Evolutionary conservation across 2,888 invertebrate species (phyloP), one percentile per base, ranked within the genome.

Genomic region (Pardosa pseudoannulata): DNA sequence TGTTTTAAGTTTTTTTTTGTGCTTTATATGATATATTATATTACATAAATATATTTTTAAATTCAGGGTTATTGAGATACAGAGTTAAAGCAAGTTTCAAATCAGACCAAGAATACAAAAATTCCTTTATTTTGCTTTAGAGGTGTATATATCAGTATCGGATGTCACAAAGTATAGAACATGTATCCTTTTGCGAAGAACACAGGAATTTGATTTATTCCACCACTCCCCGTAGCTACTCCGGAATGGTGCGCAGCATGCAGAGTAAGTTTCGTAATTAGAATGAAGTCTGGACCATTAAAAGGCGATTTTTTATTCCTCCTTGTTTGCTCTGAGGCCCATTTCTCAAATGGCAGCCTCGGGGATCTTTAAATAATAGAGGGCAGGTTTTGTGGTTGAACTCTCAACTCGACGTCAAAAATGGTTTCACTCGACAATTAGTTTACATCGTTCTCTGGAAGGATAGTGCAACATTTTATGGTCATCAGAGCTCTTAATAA

Each of bases 301-400:
- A 65, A 71, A 65, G 65, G 67, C 76, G 62, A 75, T 76, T 72
- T 83, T 70, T 82, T n/a, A n/a, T 70, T 46, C 19, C 71, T 56
- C 62, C 73, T 74, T 81, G 81, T 81, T 81, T 81, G 82, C 82
- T 76, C 72, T 72, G 72, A 71, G 76, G 29, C 41, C 76, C 76
- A 72, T 83, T 65, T 29, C 9, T 31, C 46, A 56, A 56, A 56
- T 23, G 56, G 56, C 56, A 23, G 56, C 56, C 56, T 36, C 31
- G 23, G 72, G 71, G 70, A 41, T 70, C 29, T 27, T 46, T 32
- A 56, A 74, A n/a, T 68, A 65, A 56, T 65, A 65, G 76, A 23
- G 71, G 32, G 76, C 29, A 67, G 65, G 65, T 50, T 68, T 75
- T 82, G 71, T 13, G 39, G 56, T 65, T 67, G 50, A 32, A 32